These are phyloP conservation scores for Frankliniella fusca DNA, from an alignment of 2,888 invertebrate species.

Conservation along the genomic window DNA sequence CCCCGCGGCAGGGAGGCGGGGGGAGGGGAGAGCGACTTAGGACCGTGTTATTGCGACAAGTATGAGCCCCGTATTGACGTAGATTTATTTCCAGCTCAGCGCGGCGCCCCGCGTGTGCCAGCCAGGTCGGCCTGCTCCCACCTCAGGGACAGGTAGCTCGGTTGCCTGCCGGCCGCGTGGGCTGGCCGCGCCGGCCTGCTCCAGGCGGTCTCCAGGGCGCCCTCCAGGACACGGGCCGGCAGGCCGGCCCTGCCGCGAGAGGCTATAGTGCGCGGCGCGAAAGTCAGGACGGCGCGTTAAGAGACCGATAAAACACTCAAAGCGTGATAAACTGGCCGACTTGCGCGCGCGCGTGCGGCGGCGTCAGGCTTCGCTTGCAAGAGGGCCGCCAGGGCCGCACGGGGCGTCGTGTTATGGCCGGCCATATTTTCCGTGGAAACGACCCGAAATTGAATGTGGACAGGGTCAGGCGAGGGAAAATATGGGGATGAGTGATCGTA, in stretches of 20 bases:
- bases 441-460: slow-evolving; percentile 26
- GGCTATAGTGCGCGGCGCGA: background rate
- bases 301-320: slow-evolving; percentile 13
- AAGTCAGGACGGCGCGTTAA: background rate
- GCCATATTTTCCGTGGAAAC: slow-evolving; percentile 2
- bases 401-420: slow-evolving; percentile 7
- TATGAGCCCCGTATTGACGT: slow-evolving; percentile 2
- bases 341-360: background rate
- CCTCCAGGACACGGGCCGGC: background rate
- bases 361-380: background rate
- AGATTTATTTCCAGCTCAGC: slow-evolving; percentile 10
- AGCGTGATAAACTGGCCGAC: slow-evolving; percentile 2
- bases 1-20: background rate
- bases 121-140: too few species aligned
- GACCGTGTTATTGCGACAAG: background rate
- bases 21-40: background rate
- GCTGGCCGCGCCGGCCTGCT: background rate
- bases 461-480: slow-evolving; percentile 5
- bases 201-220: background rate
- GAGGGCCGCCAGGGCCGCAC: background rate
- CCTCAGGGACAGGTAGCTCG: too few species aligned
- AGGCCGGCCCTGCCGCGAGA: background rate
- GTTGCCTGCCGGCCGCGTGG: background rate
- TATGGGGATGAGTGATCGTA: slow-evolving; percentile 19
- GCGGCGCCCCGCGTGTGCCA: too few species aligned